Base-by-base conservation (phyloP, 2,113 vertebrate genomes). In the Phylloscopus trochilus region DNA sequence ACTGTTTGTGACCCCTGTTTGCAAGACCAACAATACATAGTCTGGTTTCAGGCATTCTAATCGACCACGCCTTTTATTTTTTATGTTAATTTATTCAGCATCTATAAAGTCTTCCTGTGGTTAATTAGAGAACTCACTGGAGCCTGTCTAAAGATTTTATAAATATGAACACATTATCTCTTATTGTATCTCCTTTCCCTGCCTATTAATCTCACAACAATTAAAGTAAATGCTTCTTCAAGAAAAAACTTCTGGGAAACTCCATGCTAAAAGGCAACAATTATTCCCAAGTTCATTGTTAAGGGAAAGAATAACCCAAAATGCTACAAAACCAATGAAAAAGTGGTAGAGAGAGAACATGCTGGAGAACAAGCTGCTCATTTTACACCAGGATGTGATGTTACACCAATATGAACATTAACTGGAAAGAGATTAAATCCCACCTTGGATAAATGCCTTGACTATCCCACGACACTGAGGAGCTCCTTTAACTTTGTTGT, bases 111-210 rank as follows among this genome's bases (percentile, higher is more conserved):
- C 56, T 93, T 74, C 70, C n/a, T 53, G 84, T 44, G 78, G 74
- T 92, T 90, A 94, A 94, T 89, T 70, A 91, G 81, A 59, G 77
- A 93, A 91, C 44, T 96, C 69, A 22, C 43, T 78, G 56, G 20
- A 87, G 87, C 89, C 85, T 94, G 73, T 81, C 89, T 84, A 74
- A 94, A 94, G 80, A 70, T 83, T 83, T 92, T 67, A 89, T 63
- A 91, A 91, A 91, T 89, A 91, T 53, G 81, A 96, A 78, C 77
- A 70, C 4, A 3, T 96, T 92, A 92, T 91, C 87, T 77, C 39
- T 78, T 67, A 46, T 26, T 91, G 90, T 78, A 93, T 96, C 83
- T 92, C 73, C 27, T 89, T 78, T 77, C 75, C 55, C 73, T 91
- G 81, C 64, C 51, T 80, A 76, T 83, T 93, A 79, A 66, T 95